Percentiles rank a stretch among this genome's conserved stretches.
Evolutionary conservation across 2,797 vertebrate genomes (phyloP).

Genomic region (Acanthurus tractus): DNA sequence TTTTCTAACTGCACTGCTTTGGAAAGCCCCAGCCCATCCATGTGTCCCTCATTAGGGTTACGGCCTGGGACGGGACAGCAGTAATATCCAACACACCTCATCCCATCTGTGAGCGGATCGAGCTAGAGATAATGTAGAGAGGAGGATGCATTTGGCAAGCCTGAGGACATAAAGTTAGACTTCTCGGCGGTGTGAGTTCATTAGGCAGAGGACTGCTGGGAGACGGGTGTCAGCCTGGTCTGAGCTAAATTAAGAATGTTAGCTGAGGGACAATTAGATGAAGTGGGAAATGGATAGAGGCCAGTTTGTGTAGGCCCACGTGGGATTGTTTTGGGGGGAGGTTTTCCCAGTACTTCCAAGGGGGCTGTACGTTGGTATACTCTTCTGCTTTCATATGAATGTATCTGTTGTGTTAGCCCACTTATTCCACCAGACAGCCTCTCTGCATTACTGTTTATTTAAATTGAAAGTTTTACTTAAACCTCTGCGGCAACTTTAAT

Average conservation of each 20-base stretch:
- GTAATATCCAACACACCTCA: constrained; percentile 70
- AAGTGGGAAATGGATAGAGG: constrained; percentile 48
- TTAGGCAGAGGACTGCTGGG: constrained; percentile 62
- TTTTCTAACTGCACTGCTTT: constrained; percentile 50
- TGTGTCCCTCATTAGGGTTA: constrained; percentile 75
- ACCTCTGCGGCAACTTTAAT: constrained; percentile 42
- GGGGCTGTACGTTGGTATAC: constrained; percentile 10
- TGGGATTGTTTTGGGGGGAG: constrained; percentile 22
- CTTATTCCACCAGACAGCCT: constrained; percentile 30
- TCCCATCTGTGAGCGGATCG: constrained; percentile 72
- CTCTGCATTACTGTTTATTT: constrained; percentile 30
- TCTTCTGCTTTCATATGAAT: neutral
- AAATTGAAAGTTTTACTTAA: constrained; percentile 33
- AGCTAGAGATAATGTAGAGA: constrained; percentile 66
- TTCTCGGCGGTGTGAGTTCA: constrained; percentile 68
- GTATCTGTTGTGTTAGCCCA: constrained; percentile 11
- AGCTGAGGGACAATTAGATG: constrained; percentile 42
- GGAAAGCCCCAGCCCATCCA: constrained; percentile 62
- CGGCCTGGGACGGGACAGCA: constrained; percentile 60
- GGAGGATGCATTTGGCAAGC: constrained; percentile 71
- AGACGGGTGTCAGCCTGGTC: constrained; percentile 51
- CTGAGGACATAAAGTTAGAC: constrained; percentile 66
- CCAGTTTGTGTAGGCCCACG: constrained; percentile 23
- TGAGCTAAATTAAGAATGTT: constrained; percentile 60
- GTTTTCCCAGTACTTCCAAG: constrained; percentile 5